Base-by-base conservation (phyloP, 2,888 invertebrate species). In the Patella ulyssiponensis region DNA sequence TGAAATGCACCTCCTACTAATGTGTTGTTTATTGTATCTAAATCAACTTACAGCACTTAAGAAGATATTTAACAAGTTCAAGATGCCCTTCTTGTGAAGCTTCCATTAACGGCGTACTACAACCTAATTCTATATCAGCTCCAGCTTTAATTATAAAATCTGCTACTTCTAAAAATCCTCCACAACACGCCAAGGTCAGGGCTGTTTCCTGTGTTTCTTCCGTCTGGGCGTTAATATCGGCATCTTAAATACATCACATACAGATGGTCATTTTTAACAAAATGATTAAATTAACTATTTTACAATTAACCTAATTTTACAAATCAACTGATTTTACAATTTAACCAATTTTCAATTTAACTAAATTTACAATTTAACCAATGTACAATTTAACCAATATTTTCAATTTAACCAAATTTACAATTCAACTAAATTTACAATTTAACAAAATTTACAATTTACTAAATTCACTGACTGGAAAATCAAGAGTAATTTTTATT, bases 161-260 rank as follows among this genome's bases (percentile, higher is more conserved):
- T 0, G 98, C 97, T 73, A 97, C 96, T 91, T 98, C 98, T 71
- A 96, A 94, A 92, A 98, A 98, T 14, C 92, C 93, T 82, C 98
- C 98, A 83, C 98, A 97, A 92, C 98, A 98, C 71, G 99, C 99
- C 81, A 99, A 94, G 53, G 99, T 99, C 77, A 99, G 93, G 75
- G 99, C 98, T 5, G 99, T 99, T 93, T 99, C 84, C 91, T 99
- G 98, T 3, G 99, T 98, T 92, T 99, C 99, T 92, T 99, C 99
- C 2, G 99, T 99, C 92, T 98, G 98, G 82, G 98, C 97, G 93
- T 99, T 99, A 91, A 99, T 98, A 90, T 97, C 96, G 73, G 98
- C 99, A 86, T 96, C 94, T 92, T 77, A 72, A 81, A 81, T 75
- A 20, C 44, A 75, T 44, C 20, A 56, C 11, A 44, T 54, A 71